phyloP scores from a whole-genome alignment of 2,888 invertebrate species.

The Lysandra bellargus region DNA sequence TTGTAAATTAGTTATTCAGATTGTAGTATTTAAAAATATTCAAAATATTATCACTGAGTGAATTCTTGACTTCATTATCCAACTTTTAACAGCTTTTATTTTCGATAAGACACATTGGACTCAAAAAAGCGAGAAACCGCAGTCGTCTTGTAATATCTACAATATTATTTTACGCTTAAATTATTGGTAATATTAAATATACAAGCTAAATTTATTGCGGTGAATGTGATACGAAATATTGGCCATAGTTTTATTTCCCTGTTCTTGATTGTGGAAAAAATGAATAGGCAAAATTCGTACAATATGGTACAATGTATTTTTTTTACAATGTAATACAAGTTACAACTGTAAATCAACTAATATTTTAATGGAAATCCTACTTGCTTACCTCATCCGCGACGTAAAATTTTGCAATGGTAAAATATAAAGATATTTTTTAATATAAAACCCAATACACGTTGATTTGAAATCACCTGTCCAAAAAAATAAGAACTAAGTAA shows the following conservation, averaged over 20 bases:
- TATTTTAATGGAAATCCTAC: too few relatives aligned
- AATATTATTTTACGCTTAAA: not conserved
- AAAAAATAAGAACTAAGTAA: not conserved
- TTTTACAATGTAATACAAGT: too few relatives aligned
- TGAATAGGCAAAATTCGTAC: not conserved
- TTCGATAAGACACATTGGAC: slow-evolving; percentile 18
- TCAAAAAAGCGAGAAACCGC: not conserved
- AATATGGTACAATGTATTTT: too few relatives aligned
- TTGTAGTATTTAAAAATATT: not conserved
- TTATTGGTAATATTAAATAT: not conserved
- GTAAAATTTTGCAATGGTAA: too few relatives aligned
- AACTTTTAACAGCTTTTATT: not conserved
- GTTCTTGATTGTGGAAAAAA: not conserved
- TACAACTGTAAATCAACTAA: too few relatives aligned
- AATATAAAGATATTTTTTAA: too few relatives aligned
- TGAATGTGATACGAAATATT: not conserved
- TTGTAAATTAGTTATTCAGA: not conserved
- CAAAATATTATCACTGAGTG: not conserved
- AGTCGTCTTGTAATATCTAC: not conserved
- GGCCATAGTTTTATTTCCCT: not conserved
- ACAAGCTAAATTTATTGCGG: not conserved
- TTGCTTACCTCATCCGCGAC: too few relatives aligned
- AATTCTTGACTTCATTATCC: not conserved
- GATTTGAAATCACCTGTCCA: not conserved
- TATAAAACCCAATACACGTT: not conserved